phyloP scores from a whole-genome alignment of 2,888 invertebrate species.

The Notodonta ziczac region DNA sequence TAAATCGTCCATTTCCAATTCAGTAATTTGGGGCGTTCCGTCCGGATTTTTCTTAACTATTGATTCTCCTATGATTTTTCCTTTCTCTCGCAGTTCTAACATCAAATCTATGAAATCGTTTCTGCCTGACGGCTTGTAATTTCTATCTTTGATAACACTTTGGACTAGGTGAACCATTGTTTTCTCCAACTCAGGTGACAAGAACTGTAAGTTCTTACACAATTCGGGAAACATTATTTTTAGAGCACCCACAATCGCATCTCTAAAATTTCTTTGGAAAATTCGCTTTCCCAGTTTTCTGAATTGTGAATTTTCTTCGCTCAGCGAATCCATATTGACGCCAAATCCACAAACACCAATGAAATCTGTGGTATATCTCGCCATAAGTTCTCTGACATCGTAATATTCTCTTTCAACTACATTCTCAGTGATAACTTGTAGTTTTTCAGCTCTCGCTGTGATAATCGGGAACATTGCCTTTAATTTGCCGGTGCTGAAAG shows the following conservation, averaged over 20 bases:
- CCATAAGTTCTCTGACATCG: slow-evolving; percentile 73
- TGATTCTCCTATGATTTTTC: slow-evolving; percentile 68
- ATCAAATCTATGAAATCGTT: slow-evolving; percentile 75
- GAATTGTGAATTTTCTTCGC: slow-evolving; percentile 68
- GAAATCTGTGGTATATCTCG: slow-evolving; percentile 74
- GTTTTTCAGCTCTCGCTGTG: slow-evolving; percentile 65
- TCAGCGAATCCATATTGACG: slow-evolving; percentile 67
- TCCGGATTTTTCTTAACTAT: slow-evolving; percentile 60
- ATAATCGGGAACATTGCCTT: slow-evolving; percentile 76
- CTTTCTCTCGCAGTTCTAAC: slow-evolving; percentile 66
- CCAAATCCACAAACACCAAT: slow-evolving; percentile 77
- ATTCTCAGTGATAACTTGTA: slow-evolving; percentile 62
- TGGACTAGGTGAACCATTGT: slow-evolving; percentile 59
- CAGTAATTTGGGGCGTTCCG: slow-evolving; percentile 61
- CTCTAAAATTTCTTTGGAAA: slow-evolving; percentile 60
- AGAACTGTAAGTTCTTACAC: slow-evolving; percentile 59
- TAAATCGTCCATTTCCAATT: slow-evolving; percentile 62
- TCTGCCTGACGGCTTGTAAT: slow-evolving; percentile 64
- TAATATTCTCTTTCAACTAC: slow-evolving; percentile 56
- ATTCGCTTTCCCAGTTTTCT: slow-evolving; percentile 69
- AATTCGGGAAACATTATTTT: slow-evolving; percentile 69
- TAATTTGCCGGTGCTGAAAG: slow-evolving; percentile 71
- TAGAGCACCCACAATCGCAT: slow-evolving; percentile 52
- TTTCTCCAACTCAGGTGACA: slow-evolving; percentile 59
- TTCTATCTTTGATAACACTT: slow-evolving; percentile 59